Percentiles rank a stretch among this genome's conserved stretches.
These are phyloP conservation scores for Melangyna quadrimaculata DNA, from an alignment of 2,888 invertebrate genomes.

Conservation along the genomic window DNA sequence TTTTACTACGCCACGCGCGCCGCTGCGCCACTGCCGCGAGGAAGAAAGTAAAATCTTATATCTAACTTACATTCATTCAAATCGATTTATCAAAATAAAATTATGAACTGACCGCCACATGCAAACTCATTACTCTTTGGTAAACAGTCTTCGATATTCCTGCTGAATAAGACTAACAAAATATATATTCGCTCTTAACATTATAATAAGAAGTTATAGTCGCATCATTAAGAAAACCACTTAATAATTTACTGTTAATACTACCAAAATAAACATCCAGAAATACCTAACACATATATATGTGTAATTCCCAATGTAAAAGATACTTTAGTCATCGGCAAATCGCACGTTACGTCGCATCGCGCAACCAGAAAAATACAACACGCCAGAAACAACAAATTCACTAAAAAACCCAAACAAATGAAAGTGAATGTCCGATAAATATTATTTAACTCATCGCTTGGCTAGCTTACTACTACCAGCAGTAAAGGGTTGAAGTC, in stretches of 20 bases:
- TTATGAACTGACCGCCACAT: background rate
- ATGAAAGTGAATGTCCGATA: conserved; percentile 24
- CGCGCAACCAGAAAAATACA: background rate
- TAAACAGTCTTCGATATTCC: background rate
- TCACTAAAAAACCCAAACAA: background rate
- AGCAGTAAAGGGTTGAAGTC: background rate
- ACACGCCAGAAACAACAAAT: background rate
- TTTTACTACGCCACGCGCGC: background rate
- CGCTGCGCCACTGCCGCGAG: background rate
- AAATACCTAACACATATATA: conserved; percentile 29
- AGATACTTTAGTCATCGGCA: background rate
- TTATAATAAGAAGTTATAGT: conserved; percentile 12
- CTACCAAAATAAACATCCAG: conserved; percentile 41
- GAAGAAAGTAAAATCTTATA: conserved; percentile 9
- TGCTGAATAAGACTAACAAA: background rate
- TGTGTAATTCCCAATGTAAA: conserved; percentile 14
- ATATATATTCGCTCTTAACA: background rate
- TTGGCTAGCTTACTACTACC: no score
- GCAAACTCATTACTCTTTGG: background rate
- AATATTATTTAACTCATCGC: background rate
- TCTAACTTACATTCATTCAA: background rate
- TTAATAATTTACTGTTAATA: conserved; percentile 27
- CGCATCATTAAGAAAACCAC: conserved; percentile 36
- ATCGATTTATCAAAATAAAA: conserved; percentile 6
- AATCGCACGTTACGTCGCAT: background rate